Percentiles rank a stretch among this genome's conserved stretches.
Evolutionary conservation across 2,888 invertebrate genomes (phyloP).

Genomic region (Lasioglossum villosulum): DNA sequence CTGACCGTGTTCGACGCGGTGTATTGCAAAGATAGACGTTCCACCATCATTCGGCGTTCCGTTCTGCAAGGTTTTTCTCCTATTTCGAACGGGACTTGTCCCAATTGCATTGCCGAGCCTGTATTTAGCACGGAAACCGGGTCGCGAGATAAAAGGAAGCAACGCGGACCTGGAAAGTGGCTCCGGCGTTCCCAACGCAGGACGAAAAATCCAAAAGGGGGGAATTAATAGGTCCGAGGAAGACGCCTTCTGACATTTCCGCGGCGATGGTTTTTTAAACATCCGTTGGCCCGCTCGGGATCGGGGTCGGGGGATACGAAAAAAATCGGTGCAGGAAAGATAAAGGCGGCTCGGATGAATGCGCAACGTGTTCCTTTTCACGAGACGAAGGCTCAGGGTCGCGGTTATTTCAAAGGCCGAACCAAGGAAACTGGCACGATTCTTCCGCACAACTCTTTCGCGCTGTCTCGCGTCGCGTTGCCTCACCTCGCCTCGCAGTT

Average conservation of each 20-base stretch:
- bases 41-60: background rate
- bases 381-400: conserved; percentile 60
- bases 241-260: background rate
- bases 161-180: background rate
- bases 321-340: conserved; percentile 8
- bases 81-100: background rate
- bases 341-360: conserved; percentile 57
- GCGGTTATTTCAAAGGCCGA: conserved; percentile 63
- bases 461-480: background rate
- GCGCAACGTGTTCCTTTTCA: conserved; percentile 42
- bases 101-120: background rate
- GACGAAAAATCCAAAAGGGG: background rate
- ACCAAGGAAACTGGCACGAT: conserved; percentile 66
- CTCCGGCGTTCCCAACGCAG: background rate
- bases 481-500: background rate
- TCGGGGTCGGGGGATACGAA: conserved; percentile 32
- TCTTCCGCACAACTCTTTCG: conserved; percentile 28
- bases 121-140: conserved; percentile 6
- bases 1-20: background rate
- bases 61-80: background rate
- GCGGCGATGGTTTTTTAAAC: background rate
- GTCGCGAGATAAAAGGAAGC: conserved; percentile 1
- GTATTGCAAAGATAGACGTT: background rate
- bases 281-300: background rate
- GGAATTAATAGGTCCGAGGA: conserved; percentile 6